Base-by-base conservation (phyloP, 2,797 vertebrate genomes). In the Pipistrellus nathusii region DNA sequence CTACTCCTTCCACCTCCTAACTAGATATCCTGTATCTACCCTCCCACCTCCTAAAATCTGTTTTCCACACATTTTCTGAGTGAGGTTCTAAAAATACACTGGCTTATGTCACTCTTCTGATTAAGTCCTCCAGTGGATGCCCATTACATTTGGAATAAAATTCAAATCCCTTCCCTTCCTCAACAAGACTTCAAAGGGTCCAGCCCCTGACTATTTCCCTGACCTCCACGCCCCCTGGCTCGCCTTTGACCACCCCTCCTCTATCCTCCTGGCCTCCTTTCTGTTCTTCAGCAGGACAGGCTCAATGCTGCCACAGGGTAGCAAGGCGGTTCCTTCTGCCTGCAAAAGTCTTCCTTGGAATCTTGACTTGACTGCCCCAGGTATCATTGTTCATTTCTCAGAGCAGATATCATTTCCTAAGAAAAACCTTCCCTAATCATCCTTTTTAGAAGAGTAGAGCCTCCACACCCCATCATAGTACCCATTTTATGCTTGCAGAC, bases 401-500 rank as follows among this genome's bases (percentile, higher is more conserved):
- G 25, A 72, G 53, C 20, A 84, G 93, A 83, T 77, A 53, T 57
- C 35, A 44, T 55, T 88, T 93, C 73, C 87, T 87, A 81, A 66
- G 41, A 69, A 94, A 88, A 85, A 21, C 13, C n/a, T 77, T 88
- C 23, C n/a, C 66, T 88, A 46, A 51, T 77, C n/a, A 59, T 12
- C 46, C 18, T 46, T 25, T 64, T 76, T 94, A 90, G 55, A 87
- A 90, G 64, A 84, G 27, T 25, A 82, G 12, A 13, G 12, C 48
- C 66, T 82, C 46, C 23, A 46, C 5, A 21, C 5, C 38, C 30
- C 46, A 76, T 62, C 25, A 20, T 12, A 59, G 38, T 76, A 66
- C 51, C 21, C 6, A 38, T 46, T 53, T 80, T 68, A 21, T 71
- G 48, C 57, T 53, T 94, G 73, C 78, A n/a, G 8, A 38, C 21